These are phyloP conservation scores for Myiagra hebetior DNA, from an alignment of 2,113 vertebrate species.

Conservation along the genomic window DNA sequence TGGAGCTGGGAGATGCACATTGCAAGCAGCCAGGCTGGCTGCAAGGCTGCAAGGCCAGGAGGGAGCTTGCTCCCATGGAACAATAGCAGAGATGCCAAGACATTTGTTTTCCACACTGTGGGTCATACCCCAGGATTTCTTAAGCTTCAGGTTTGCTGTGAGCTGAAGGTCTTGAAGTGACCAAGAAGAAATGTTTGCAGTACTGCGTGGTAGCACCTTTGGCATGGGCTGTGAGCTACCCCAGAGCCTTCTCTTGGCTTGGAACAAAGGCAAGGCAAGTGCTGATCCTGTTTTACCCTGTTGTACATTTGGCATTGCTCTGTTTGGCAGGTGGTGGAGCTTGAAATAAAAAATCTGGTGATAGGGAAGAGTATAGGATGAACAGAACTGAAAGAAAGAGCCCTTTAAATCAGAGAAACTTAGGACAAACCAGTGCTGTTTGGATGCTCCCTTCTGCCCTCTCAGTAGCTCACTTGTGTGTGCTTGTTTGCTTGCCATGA, in stretches of 20 bases:
- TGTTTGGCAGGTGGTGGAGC: not conserved
- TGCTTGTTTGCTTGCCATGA: not conserved
- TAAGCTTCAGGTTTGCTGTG: not conserved
- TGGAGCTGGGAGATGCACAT: not conserved
- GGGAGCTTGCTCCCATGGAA: not conserved
- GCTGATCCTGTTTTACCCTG: not conserved
- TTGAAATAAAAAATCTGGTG: not conserved
- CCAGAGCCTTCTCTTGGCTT: not conserved
- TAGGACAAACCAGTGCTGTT: not conserved
- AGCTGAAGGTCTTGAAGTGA: not conserved
- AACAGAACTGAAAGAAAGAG: not conserved
- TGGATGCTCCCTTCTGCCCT: not conserved
- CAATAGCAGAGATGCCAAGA: accelerated
- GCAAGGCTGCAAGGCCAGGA: not conserved
- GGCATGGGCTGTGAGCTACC: accelerated
- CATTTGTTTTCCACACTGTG: not conserved
- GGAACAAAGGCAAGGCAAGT: not conserved
- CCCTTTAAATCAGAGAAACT: not conserved
- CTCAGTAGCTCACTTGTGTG: not conserved
- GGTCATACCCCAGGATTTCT: not conserved
- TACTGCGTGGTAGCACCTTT: not conserved
- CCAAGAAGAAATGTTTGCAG: not conserved
- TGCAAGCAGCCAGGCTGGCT: not conserved
- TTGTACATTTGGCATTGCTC: not conserved
- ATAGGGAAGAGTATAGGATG: not conserved